Conservation (phyloP, 2,888 invertebrate species). For the Lycophotia porphyrea region DNA sequence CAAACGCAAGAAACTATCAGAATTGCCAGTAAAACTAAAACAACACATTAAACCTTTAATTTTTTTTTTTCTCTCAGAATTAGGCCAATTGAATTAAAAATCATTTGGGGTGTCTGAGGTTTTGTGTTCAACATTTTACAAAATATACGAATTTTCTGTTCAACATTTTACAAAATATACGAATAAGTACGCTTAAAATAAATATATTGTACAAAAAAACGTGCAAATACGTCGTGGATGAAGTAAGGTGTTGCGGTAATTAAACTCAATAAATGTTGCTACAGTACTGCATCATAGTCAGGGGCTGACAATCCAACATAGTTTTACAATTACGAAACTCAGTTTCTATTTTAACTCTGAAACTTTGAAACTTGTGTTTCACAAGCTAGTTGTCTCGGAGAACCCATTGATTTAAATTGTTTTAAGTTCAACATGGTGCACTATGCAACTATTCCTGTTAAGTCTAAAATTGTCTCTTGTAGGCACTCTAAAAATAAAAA, state of each 20-base stretch:
- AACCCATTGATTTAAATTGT: background rate
- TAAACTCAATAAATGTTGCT: slow-evolving; percentile 73
- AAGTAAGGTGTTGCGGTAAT: slow-evolving; percentile 71
- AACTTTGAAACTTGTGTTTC: background rate
- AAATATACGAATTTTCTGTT: no score
- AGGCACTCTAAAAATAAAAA: background rate
- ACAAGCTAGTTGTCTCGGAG: background rate
- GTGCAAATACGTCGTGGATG: slow-evolving; percentile 59
- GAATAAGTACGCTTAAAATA: background rate
- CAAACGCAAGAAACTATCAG: no score
- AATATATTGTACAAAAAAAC: slow-evolving; percentile 36
- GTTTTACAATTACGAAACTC: background rate
- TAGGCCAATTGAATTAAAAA: no score
- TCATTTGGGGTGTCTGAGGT: no score
- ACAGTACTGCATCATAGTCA: slow-evolving; percentile 73
- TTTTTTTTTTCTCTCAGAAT: no score
- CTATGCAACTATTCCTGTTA: background rate
- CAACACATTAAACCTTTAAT: no score
- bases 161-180: background rate
- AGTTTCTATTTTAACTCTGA: no score
- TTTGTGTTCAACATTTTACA: no score
- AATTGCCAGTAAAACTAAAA: no score
- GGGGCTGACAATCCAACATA: slow-evolving; percentile 63
- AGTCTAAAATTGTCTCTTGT: background rate
- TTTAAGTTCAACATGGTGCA: background rate